A percentile compares a stretch with the other conserved stretches of the same genome.
Evolutionary conservation across 2,113 vertebrate species (phyloP).

Genomic region (Cyanoderma ruficeps): DNA sequence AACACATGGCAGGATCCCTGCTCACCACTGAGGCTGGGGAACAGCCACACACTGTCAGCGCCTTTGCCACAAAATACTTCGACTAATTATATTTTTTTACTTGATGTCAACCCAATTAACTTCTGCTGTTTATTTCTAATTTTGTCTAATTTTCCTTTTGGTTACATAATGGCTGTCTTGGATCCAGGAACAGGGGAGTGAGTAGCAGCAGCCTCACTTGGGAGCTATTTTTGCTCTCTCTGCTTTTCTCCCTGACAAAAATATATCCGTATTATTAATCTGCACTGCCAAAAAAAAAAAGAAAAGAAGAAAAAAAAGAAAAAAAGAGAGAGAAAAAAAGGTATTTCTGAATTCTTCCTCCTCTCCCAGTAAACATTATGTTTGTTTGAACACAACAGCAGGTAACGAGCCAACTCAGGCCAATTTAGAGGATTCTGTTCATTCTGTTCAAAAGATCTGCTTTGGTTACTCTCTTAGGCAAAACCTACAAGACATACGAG

Average conservation of each 20-base stretch:
- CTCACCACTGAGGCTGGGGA: background rate
- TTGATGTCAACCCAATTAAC: conserved; percentile 31
- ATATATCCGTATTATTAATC: conserved; percentile 26
- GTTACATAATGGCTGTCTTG: conserved; percentile 56
- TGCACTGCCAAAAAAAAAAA: background rate
- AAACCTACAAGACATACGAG: background rate
- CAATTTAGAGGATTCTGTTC: background rate
- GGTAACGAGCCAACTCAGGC: background rate
- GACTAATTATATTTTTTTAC: conserved; percentile 44
- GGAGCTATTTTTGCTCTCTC: conserved; percentile 48
- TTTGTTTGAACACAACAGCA: background rate
- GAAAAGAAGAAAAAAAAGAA: background rate
- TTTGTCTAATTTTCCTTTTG: conserved; percentile 3
- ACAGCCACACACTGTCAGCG: background rate
- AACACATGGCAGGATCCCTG: conserved; percentile 29
- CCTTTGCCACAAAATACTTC: conserved; percentile 3
- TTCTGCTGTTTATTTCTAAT: conserved; percentile 39
- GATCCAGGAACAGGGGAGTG: conserved; percentile 42
- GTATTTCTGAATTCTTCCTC: background rate
- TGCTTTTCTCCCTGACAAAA: conserved; percentile 15
- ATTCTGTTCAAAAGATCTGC: background rate
- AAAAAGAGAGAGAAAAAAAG: background rate
- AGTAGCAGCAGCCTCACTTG: conserved; percentile 38
- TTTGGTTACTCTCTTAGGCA: background rate
- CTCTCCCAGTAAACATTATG: background rate